phyloP scores from a whole-genome alignment of 2,888 invertebrate genomes.

The Julus scanicus region DNA sequence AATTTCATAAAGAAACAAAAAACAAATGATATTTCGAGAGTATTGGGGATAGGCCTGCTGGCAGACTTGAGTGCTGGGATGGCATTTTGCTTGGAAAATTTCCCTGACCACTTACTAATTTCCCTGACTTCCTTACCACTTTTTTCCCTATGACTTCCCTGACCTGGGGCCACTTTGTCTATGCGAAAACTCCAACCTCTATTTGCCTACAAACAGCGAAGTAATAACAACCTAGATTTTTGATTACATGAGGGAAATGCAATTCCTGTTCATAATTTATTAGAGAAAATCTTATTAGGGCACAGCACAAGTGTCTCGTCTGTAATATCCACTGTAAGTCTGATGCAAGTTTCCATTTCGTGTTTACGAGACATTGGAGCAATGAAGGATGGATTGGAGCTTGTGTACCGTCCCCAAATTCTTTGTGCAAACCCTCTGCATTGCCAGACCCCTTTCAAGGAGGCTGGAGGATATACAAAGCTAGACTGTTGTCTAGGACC shows the following conservation, averaged over 20 bases:
- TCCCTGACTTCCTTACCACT: no score
- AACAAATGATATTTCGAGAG: no score
- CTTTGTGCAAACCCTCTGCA: not conserved
- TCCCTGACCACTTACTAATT: no score
- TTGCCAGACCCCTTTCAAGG: not conserved
- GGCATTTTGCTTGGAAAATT: no score
- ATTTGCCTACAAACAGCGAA: not conserved
- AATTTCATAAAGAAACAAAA: no score
- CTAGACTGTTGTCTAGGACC: not conserved
- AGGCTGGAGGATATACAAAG: not conserved
- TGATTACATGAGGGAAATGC: not conserved
- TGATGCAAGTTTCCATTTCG: not conserved
- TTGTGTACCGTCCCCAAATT: not conserved
- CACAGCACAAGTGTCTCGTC: not conserved
- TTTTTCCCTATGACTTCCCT: no score
- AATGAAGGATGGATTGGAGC: not conserved
- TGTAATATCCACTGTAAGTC: not conserved
- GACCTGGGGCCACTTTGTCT: not conserved
- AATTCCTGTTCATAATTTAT: conserved; percentile 16
- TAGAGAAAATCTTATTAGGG: not conserved
- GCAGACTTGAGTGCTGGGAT: no score
- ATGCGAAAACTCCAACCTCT: not conserved
- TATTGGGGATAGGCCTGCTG: no score
- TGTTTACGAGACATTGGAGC: not conserved
- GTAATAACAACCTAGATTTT: conserved; percentile 1